phyloP scores from a whole-genome alignment of 2,113 vertebrate species.

The Psittacus erithacus region DNA sequence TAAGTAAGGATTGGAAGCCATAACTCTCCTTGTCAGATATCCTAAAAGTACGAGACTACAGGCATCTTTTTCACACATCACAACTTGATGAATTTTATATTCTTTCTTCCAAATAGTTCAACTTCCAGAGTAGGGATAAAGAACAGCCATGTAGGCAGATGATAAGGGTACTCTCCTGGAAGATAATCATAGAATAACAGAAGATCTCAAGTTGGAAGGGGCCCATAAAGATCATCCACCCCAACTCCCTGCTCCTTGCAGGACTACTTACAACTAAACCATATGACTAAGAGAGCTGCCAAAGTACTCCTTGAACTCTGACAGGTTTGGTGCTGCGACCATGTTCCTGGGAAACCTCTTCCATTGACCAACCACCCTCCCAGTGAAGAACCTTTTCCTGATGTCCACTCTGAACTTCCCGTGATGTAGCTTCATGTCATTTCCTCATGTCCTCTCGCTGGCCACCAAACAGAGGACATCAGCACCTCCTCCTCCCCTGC shows the following conservation, averaged over 20 bases:
- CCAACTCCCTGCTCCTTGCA: neutral
- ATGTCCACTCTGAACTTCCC: neutral
- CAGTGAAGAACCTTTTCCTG: neutral
- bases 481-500: neutral
- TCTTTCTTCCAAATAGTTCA: neutral
- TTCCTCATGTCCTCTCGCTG: neutral
- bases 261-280: neutral
- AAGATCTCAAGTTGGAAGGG: neutral
- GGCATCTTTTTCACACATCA: neutral
- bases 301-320: neutral
- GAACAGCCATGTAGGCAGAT: neutral
- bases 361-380: neutral
- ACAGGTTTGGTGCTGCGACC: neutral
- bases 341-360: neutral
- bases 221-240: neutral
- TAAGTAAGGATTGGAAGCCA: neutral
- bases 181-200: neutral
- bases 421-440: neutral
- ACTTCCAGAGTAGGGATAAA: neutral
- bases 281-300: neutral
- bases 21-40: neutral
- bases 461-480: neutral
- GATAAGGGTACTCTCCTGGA: neutral
- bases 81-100: neutral
- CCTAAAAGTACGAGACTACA: neutral